These are phyloP conservation scores for Eleutherodactylus coqui DNA, from an alignment of 2,797 vertebrate species.

Conservation along the genomic window DNA sequence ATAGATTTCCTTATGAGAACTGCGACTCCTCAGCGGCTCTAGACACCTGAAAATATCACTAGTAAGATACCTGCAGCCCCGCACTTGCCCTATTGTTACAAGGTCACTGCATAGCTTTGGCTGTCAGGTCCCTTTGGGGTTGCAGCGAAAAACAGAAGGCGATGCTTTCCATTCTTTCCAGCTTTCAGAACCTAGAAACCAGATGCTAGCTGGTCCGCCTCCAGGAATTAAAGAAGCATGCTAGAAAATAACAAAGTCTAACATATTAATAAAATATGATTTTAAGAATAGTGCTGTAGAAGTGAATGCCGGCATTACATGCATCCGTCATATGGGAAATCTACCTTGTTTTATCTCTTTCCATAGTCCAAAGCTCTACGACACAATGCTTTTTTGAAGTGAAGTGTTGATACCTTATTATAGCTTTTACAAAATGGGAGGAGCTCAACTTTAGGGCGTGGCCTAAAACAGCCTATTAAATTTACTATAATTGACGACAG, in stretches of 20 bases:
- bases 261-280: background rate
- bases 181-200: background rate
- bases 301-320: background rate
- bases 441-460: too few species aligned
- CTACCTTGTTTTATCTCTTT: too few species aligned
- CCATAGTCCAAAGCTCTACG: too few species aligned
- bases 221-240: background rate
- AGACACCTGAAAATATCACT: constrained; percentile 18
- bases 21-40: background rate
- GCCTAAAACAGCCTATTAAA: too few species aligned
- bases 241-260: background rate
- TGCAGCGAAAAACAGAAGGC: constrained; percentile 4
- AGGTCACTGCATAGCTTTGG: constrained; percentile 22
- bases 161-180: background rate
- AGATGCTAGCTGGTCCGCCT: background rate
- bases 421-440: too few species aligned
- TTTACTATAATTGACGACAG: too few species aligned
- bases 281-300: too few species aligned
- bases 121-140: background rate
- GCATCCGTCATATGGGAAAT: too few species aligned
- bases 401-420: too few species aligned
- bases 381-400: too few species aligned
- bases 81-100: constrained; percentile 1
- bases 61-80: constrained; percentile 14
- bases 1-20: background rate